These are phyloP conservation scores for Sycophila sp. DNA, from an alignment of 1,140 invertebrate species.

Conservation along the genomic window DNA sequence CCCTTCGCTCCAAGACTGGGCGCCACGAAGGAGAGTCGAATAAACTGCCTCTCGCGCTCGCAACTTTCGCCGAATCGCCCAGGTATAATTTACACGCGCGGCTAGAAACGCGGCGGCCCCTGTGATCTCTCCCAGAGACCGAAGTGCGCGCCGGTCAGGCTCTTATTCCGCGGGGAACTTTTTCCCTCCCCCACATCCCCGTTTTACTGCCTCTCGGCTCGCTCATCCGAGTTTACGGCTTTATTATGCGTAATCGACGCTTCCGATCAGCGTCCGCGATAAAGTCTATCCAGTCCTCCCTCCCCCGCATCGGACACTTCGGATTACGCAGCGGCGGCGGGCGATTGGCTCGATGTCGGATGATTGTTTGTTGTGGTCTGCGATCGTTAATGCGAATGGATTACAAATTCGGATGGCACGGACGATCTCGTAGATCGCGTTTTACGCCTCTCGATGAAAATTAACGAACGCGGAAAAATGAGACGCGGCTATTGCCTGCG, in stretches of 20 bases:
- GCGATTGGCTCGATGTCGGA: background rate
- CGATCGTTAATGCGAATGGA: background rate
- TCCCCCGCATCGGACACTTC: background rate
- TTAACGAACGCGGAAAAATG: too few species aligned
- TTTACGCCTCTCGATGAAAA: too few species aligned
- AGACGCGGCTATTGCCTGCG: too few species aligned
- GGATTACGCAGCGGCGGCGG: background rate
- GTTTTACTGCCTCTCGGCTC: background rate
- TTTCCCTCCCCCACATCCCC: background rate
- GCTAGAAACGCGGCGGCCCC: too few species aligned
- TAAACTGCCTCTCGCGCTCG: background rate
- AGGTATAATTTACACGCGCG: background rate
- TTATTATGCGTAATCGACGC: background rate
- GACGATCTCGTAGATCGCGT: too few species aligned
- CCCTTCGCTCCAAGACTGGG: too few species aligned
- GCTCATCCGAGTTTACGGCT: background rate
- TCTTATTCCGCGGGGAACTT: background rate
- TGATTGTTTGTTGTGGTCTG: background rate
- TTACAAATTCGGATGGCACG: too few species aligned
- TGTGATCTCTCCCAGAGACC: background rate
- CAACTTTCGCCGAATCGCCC: background rate
- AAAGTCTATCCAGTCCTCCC: background rate
- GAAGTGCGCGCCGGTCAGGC: background rate
- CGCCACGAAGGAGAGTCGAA: background rate
- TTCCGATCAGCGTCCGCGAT: background rate